Conservation (phyloP, 1,140 invertebrate genomes). For the Drosophila neocordata region DNA sequence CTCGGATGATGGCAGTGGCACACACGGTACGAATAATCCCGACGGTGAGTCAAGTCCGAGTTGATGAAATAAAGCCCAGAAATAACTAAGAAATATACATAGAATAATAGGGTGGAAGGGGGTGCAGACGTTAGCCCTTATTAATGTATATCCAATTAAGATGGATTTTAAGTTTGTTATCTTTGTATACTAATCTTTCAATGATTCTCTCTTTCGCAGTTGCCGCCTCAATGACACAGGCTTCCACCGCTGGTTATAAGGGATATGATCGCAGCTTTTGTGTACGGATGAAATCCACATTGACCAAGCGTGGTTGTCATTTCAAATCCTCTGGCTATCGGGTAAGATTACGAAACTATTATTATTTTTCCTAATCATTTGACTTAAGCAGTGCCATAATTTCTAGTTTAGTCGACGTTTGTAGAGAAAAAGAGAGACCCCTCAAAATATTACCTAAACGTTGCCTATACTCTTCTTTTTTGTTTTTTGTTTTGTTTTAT, state of each 20-base stretch:
- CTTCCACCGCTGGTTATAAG: constrained; percentile 89
- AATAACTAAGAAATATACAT: background rate
- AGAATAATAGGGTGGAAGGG: no score
- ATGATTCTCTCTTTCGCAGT: constrained; percentile 85
- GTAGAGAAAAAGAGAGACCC: constrained; percentile 18
- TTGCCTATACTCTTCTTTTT: background rate
- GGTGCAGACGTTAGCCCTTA: no score
- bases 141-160: no score
- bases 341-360: constrained; percentile 86
- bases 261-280: constrained; percentile 97
- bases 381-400: constrained; percentile 32
- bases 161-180: background rate
- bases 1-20: constrained; percentile 89
- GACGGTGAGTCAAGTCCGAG: constrained; percentile 88
- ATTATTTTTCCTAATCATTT: background rate
- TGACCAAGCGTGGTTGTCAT: constrained; percentile 98
- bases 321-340: constrained; percentile 99
- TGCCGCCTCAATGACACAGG: constrained; percentile 93
- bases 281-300: constrained; percentile 98
- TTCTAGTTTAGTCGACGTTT: constrained; percentile 41
- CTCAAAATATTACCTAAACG: background rate
- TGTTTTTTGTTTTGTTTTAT: background rate
- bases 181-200: background rate
- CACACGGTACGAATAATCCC: constrained; percentile 92
- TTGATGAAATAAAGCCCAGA: constrained; percentile 17